A percentile compares a stretch with the other conserved stretches of the same genome.
Evolutionary conservation across 1,140 invertebrate genomes (phyloP).

Genomic region (Paracyclopina nana): DNA sequence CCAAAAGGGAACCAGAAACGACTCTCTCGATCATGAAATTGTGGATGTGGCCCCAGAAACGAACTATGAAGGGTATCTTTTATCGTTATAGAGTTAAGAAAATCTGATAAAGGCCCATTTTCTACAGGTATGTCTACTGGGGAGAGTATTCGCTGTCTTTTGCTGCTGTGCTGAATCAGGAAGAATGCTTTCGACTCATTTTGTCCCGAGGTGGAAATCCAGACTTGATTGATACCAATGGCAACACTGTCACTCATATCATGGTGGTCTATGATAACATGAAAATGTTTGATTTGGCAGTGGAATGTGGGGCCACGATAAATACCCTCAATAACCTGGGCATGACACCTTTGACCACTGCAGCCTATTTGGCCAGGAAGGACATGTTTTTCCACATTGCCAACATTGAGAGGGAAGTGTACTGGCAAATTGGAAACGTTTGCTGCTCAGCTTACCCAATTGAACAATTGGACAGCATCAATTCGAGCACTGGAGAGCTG

Average conservation of each 20-base stretch:
- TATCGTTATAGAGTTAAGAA: too few relatives aligned
- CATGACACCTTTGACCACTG: slow-evolving; percentile 74
- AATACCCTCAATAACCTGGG: slow-evolving; percentile 64
- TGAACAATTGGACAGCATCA: slow-evolving; percentile 84
- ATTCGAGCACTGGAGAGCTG: slow-evolving; percentile 67
- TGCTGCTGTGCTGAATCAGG: slow-evolving; percentile 86
- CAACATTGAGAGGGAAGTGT: slow-evolving; percentile 80
- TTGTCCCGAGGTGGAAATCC: slow-evolving; percentile 82
- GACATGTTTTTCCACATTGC: slow-evolving; percentile 91
- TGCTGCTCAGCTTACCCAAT: slow-evolving; percentile 91
- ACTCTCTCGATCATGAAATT: slow-evolving; percentile 77
- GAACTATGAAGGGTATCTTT: slow-evolving; percentile 87
- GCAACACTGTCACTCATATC: slow-evolving; percentile 91
- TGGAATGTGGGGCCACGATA: slow-evolving; percentile 68
- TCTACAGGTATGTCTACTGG: slow-evolving; percentile 98
- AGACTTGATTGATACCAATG: slow-evolving; percentile 85
- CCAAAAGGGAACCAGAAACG: slow-evolving; percentile 68
- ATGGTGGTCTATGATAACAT: slow-evolving; percentile 86
- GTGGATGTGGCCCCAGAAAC: slow-evolving; percentile 62
- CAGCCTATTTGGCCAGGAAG: slow-evolving; percentile 74
- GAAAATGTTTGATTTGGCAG: slow-evolving; percentile 80
- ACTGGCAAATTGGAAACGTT: slow-evolving; percentile 90
- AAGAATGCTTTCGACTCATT: slow-evolving; percentile 86
- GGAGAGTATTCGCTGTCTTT: slow-evolving; percentile 92
- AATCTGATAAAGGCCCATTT: too few relatives aligned